Conservation (phyloP, 2,113 vertebrate species). For the Craseonycteris thonglongyai region DNA sequence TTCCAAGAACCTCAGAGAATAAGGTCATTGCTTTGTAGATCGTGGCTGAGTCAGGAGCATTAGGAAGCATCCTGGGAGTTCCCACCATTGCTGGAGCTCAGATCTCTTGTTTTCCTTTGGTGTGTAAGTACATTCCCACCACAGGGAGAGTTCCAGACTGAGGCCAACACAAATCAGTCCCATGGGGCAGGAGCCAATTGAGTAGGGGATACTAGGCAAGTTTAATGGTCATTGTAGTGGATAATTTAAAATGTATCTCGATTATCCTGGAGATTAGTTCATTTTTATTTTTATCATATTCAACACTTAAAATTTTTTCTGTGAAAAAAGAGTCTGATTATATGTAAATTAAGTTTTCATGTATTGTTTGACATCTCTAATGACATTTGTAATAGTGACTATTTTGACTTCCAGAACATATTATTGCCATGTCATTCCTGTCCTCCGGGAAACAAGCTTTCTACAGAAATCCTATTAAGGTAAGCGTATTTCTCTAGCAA, state of each 20-base stretch:
- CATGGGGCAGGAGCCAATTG: not conserved
- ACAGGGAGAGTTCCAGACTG: not conserved
- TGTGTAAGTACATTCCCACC: not conserved
- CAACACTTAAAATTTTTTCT: conserved; percentile 2
- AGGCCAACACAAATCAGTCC: not conserved
- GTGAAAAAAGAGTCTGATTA: not conserved
- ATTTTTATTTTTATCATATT: not conserved
- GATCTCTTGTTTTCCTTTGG: not conserved
- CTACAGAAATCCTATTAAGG: conserved; percentile 94
- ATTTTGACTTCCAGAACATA: conserved; percentile 81
- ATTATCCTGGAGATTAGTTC: not conserved
- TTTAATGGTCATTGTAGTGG: not conserved
- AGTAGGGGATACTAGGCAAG: not conserved
- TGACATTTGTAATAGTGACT: not conserved
- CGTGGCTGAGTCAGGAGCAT: not conserved
- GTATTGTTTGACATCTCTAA: not conserved
- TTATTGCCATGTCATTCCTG: conserved; percentile 99
- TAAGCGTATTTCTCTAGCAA: conserved; percentile 63
- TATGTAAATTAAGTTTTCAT: not conserved
- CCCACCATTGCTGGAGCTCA: not conserved
- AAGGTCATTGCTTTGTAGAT: not conserved
- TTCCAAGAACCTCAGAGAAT: not conserved
- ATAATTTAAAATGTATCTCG: not conserved
- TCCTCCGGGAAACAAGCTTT: conserved; percentile 94
- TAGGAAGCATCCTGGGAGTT: not conserved